Percentiles rank a stretch among this genome's conserved stretches.
These are phyloP conservation scores for Callinectes sapidus DNA, from an alignment of 2,888 invertebrate genomes.

Conservation along the genomic window DNA sequence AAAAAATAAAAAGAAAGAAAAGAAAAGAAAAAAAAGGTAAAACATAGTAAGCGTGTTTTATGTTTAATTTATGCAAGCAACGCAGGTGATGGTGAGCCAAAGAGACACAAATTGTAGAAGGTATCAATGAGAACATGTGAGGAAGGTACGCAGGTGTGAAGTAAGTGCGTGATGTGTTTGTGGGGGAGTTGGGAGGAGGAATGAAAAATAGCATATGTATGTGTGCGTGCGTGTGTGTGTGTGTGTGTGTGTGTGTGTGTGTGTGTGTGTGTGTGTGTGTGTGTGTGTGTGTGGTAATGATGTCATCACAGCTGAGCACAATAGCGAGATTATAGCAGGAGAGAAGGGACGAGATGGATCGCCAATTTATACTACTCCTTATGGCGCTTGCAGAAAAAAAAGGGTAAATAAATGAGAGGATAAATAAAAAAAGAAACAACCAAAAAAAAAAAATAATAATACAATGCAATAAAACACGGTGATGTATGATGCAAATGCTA, in stretches of 20 bases:
- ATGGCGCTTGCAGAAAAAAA: background rate
- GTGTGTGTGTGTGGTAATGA: background rate
- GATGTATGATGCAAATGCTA: background rate
- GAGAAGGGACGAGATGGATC: background rate
- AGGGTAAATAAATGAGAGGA: background rate
- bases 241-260: background rate
- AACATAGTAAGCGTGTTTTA: too few relatives aligned
- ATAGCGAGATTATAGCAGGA: slow-evolving; percentile 14
- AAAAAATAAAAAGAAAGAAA: too few relatives aligned
- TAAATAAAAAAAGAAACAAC: background rate
- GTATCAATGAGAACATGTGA: too few relatives aligned
- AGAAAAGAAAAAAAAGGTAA: too few relatives aligned
- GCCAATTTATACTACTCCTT: background rate
- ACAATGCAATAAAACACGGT: background rate
- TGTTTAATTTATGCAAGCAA: too few relatives aligned
- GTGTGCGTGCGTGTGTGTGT: background rate
- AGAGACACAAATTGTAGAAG: too few relatives aligned
- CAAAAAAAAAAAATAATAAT: background rate
- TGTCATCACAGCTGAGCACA: slow-evolving; percentile 3
- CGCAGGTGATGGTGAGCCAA: too few relatives aligned
- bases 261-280: background rate
- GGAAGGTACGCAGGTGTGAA: too few relatives aligned
- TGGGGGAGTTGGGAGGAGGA: too few relatives aligned
- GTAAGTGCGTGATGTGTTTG: too few relatives aligned
- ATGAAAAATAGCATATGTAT: background rate